Evolutionary conservation across 2,888 invertebrate genomes (phyloP).

Genomic region (Tuta absoluta): DNA sequence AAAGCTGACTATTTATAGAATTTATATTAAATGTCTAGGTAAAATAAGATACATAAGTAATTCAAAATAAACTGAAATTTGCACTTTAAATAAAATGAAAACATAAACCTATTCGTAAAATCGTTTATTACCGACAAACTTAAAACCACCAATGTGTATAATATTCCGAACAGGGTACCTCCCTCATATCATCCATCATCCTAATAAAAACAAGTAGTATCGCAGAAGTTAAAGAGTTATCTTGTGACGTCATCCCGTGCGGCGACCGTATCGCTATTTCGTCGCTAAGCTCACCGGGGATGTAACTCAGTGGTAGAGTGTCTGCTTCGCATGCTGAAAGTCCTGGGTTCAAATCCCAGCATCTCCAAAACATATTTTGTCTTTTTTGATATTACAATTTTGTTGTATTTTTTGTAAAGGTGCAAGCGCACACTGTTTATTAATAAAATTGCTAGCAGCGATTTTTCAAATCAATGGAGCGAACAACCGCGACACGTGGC

Average conservation of each 20-base stretch:
- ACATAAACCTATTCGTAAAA: too few species aligned
- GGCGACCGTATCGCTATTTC: constrained; percentile 38
- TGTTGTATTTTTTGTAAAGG: constrained; percentile 10
- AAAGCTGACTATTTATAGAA: too few species aligned
- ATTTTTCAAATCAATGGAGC: constrained; percentile 59
- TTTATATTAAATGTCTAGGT: too few species aligned
- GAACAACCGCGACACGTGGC: constrained; percentile 53
- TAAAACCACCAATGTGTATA: too few species aligned
- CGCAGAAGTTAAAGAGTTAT: background rate
- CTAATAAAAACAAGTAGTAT: too few species aligned
- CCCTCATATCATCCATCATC: too few species aligned
- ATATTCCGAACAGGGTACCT: too few species aligned
- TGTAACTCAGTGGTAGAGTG: constrained; percentile 82
- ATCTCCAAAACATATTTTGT: constrained; percentile 66
- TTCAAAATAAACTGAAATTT: too few species aligned
- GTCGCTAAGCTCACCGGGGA: constrained; percentile 41
- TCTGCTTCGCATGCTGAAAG: constrained; percentile 85
- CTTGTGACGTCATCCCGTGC: constrained; percentile 31
- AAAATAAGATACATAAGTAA: too few species aligned
- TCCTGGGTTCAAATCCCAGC: constrained; percentile 85
- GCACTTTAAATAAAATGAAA: too few species aligned
- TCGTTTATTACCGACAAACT: too few species aligned
- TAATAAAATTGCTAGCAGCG: constrained; percentile 28
- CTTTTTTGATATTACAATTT: constrained; percentile 5
- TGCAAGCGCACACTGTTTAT: background rate